Conservation (phyloP, 2,797 vertebrate genomes). For the Rhinogobio ventralis region DNA sequence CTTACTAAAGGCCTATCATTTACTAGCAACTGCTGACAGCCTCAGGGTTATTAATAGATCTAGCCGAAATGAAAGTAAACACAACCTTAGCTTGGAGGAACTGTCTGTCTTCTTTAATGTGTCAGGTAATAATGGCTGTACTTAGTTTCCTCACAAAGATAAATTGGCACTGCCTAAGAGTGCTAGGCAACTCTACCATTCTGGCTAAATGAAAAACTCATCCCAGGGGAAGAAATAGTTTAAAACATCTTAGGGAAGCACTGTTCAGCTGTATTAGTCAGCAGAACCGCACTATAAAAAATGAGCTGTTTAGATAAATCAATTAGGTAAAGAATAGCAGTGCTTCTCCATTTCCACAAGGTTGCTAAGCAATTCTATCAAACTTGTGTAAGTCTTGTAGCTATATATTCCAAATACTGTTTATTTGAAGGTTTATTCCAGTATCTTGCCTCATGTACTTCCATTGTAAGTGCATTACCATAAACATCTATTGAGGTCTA, state of each 20-base stretch:
- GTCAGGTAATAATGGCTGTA: conserved; percentile 54
- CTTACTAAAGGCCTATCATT: conserved; percentile 41
- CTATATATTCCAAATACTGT: conserved; percentile 1
- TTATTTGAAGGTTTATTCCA: background rate
- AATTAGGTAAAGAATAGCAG: conserved; percentile 18
- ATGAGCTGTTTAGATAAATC: conserved; percentile 38
- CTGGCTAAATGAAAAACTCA: conserved; percentile 37
- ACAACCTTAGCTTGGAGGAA: conserved; percentile 49
- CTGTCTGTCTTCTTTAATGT: conserved; percentile 48
- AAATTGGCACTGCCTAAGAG: conserved; percentile 46
- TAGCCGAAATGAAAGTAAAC: conserved; percentile 52
- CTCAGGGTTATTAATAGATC: conserved; percentile 54
- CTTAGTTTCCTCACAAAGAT: conserved; percentile 54
- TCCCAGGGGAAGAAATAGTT: conserved; percentile 38
- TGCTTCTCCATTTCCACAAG: background rate
- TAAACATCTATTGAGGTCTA: background rate
- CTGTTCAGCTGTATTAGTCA: conserved; percentile 33
- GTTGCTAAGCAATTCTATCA: conserved; percentile 10
- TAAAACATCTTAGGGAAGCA: conserved; percentile 39
- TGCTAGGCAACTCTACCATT: conserved; percentile 11
- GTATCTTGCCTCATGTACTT: background rate
- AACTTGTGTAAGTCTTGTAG: background rate
- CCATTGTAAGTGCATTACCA: background rate
- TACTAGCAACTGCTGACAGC: conserved; percentile 35
- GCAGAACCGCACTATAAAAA: background rate